phyloP scores from a whole-genome alignment of 2,113 vertebrate genomes.

The Apeltes quadracus region DNA sequence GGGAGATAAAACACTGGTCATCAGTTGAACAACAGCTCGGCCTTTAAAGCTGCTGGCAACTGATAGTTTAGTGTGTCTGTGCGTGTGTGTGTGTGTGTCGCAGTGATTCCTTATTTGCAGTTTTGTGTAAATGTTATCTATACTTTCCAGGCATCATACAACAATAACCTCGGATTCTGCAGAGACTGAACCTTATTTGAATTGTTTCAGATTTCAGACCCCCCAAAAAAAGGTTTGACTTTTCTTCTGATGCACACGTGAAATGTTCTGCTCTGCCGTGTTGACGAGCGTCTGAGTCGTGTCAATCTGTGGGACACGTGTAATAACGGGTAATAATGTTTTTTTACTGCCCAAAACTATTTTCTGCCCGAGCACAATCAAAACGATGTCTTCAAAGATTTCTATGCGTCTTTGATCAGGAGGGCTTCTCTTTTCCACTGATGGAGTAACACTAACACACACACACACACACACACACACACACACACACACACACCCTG shows the following conservation, averaged over 20 bases:
- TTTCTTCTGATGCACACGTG: neutral
- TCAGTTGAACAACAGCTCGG: conserved; percentile 34
- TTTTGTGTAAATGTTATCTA: conserved; percentile 60
- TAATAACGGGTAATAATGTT: neutral
- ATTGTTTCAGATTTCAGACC: neutral
- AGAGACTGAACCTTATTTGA: neutral
- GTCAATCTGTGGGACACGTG: neutral
- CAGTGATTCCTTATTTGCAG: conserved; percentile 24
- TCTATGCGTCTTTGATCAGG: neutral
- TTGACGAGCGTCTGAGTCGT: neutral
- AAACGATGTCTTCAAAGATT: neutral
- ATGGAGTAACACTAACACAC: neutral
- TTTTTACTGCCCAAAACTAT: too few species aligned
- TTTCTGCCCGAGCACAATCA: neutral
- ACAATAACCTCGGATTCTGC: neutral
- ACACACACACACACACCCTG: neutral
- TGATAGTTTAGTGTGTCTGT: conserved; percentile 3
- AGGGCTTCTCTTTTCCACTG: neutral
- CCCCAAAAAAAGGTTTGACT: neutral
- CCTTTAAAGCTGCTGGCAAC: conserved; percentile 35
- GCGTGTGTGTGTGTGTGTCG: conserved; percentile 32
- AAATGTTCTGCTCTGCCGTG: neutral
- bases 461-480: neutral
- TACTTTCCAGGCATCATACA: conserved; percentile 34
- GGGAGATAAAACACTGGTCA: conserved; percentile 55